phyloP scores from a whole-genome alignment of 2,888 invertebrate genomes.

The Ethmia dodecea region DNA sequence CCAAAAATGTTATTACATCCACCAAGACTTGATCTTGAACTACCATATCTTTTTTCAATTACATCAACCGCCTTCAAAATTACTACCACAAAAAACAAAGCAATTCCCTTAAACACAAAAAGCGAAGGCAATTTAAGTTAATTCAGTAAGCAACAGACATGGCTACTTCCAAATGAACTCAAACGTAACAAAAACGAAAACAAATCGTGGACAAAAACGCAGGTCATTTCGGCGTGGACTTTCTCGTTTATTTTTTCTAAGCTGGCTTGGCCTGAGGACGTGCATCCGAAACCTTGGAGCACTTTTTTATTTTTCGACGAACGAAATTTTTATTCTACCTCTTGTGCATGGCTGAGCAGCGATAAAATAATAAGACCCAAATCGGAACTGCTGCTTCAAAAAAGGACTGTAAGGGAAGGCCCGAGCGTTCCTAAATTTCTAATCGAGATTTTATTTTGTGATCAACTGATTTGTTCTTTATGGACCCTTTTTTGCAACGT shows the following conservation, averaged over 20 bases:
- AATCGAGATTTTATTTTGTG: slow-evolving; percentile 64
- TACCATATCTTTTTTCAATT: slow-evolving; percentile 18
- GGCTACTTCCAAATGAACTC: slow-evolving; percentile 77
- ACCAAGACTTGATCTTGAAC: slow-evolving; percentile 2
- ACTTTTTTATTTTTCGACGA: slow-evolving; percentile 51
- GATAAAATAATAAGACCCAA: slow-evolving; percentile 69
- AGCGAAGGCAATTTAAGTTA: slow-evolving; percentile 69
- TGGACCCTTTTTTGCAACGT: slow-evolving; percentile 56
- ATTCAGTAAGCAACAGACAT: slow-evolving; percentile 73
- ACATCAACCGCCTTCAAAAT: slow-evolving; percentile 33
- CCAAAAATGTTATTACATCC: slow-evolving; percentile 19
- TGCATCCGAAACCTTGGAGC: slow-evolving; percentile 70
- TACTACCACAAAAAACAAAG: slow-evolving; percentile 46
- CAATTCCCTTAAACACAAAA: slow-evolving; percentile 49
- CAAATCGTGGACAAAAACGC: slow-evolving; percentile 74
- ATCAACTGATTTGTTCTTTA: slow-evolving; percentile 53
- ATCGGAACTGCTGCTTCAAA: slow-evolving; percentile 43
- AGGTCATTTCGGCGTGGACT: slow-evolving; percentile 73
- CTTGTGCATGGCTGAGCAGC: slow-evolving; percentile 62
- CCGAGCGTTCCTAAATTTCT: slow-evolving; percentile 61
- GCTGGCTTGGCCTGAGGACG: slow-evolving; percentile 59
- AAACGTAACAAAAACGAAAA: slow-evolving; percentile 75
- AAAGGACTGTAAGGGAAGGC: slow-evolving; percentile 57
- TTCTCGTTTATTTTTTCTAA: slow-evolving; percentile 73
- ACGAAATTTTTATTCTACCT: slow-evolving; percentile 60